Percentiles rank a stretch among this genome's conserved stretches.
These are phyloP conservation scores for Corella eumyota DNA, from an alignment of 23 tunicate genomes.

Conservation along the genomic window DNA sequence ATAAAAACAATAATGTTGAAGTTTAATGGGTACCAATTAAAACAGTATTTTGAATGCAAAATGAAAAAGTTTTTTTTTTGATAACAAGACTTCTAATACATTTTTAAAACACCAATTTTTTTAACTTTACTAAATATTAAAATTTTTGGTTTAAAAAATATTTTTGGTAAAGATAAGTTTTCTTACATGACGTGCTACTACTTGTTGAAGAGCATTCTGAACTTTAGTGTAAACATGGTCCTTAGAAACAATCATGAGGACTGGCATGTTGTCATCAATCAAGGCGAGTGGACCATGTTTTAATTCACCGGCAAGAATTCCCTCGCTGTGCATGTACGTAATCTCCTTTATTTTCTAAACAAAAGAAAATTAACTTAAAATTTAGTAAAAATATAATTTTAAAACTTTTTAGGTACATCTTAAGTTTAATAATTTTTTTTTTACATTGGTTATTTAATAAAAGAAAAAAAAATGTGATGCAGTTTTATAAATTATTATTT, in stretches of 20 bases:
- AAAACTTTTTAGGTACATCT: background rate
- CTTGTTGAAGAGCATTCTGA: slow-evolving; percentile 99
- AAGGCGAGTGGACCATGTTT: slow-evolving; percentile 99
- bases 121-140: no score
- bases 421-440: background rate
- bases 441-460: no score
- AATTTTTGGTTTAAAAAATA: no score
- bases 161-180: no score
- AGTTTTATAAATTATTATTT: no score
- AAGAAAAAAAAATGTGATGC: no score
- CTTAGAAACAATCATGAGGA: slow-evolving; percentile 79
- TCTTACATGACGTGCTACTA: slow-evolving; percentile 95
- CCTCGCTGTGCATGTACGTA: slow-evolving; percentile 99
- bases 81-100: no score
- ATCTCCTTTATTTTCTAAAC: slow-evolving; percentile 99
- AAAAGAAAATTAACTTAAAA: background rate
- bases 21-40: no score
- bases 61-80: no score
- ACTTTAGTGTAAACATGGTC: slow-evolving; percentile 91
- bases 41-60: no score
- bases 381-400: background rate
- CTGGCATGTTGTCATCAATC: slow-evolving; percentile 89
- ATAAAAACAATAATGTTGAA: no score
- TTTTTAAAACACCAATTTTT: no score
- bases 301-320: slow-evolving; percentile 94